These are phyloP conservation scores for Conus betulinus DNA, from an alignment of 1,140 invertebrate genomes.

Conservation along the genomic window DNA sequence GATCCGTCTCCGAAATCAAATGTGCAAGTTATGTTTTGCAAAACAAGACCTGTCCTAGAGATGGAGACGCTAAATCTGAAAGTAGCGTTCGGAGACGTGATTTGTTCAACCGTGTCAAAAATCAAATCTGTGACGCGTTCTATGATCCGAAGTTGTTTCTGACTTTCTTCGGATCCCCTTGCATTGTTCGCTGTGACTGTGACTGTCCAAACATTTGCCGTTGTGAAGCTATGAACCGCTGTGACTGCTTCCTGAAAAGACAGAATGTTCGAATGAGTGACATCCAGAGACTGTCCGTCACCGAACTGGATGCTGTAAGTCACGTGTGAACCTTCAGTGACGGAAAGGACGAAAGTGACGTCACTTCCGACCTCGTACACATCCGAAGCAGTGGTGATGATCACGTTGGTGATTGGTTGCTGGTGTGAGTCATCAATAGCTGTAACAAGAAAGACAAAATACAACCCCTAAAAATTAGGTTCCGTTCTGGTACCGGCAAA, in stretches of 20 bases:
- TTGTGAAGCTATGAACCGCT: conserved; percentile 44
- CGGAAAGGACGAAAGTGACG: conserved; percentile 33
- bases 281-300: conserved; percentile 37
- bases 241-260: conserved; percentile 39
- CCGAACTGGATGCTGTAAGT: conserved; percentile 48
- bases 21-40: conserved; percentile 26
- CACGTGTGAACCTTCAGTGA: conserved; percentile 54
- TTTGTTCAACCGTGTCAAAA: conserved; percentile 11
- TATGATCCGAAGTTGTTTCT: conserved; percentile 29
- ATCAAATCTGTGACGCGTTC: conserved; percentile 12
- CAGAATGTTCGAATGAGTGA: conserved; percentile 39
- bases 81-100: conserved; percentile 7
- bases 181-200: conserved; percentile 45
- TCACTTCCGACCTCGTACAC: conserved; percentile 38
- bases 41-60: background rate
- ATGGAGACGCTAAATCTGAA: conserved; percentile 20
- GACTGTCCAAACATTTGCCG: conserved; percentile 39
- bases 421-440: conserved; percentile 48
- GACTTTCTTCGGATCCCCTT: conserved; percentile 14
- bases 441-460: conserved; percentile 32
- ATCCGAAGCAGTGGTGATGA: conserved; percentile 11
- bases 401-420: conserved; percentile 43
- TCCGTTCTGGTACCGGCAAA: background rate
- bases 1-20: conserved; percentile 46
- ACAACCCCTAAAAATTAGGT: background rate